Conservation (phyloP, 1,140 invertebrate genomes). For the Atta colombica region DNA sequence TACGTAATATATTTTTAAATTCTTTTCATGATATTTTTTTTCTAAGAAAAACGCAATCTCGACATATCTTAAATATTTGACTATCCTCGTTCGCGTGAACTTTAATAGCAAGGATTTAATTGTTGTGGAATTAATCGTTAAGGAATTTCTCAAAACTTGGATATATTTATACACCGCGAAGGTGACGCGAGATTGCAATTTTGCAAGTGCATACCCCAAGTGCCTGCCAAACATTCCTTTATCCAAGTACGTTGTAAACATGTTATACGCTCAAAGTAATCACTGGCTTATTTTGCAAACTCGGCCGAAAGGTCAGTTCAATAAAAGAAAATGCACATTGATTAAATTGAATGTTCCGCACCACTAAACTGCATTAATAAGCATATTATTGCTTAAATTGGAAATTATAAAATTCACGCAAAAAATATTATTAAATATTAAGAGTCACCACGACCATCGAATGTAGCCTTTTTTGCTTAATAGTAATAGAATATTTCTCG, state of each 20-base stretch:
- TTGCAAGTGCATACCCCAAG: conserved; percentile 29
- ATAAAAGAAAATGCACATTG: background rate
- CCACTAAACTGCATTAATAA: too few species aligned
- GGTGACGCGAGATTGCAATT: conserved; percentile 15
- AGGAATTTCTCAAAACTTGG: conserved; percentile 23
- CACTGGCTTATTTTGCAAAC: conserved; percentile 11
- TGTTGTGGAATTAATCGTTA: conserved; percentile 28
- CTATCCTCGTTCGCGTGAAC: background rate
- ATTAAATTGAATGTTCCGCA: background rate
- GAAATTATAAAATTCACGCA: too few species aligned
- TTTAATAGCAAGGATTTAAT: background rate
- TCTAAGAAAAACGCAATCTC: background rate
- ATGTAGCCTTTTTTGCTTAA: too few species aligned
- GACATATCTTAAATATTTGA: background rate
- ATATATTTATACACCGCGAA: conserved; percentile 3
- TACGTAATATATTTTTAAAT: background rate
- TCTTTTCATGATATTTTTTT: background rate
- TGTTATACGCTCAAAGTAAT: conserved; percentile 7
- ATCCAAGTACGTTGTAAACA: conserved; percentile 17
- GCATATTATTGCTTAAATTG: too few species aligned
- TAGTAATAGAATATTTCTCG: too few species aligned
- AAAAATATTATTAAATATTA: too few species aligned
- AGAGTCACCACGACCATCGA: too few species aligned
- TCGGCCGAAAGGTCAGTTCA: background rate
- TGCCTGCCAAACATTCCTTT: conserved; percentile 48